Base-by-base conservation (phyloP, 2,113 vertebrate species). In the Lasiurus cinereus region DNA sequence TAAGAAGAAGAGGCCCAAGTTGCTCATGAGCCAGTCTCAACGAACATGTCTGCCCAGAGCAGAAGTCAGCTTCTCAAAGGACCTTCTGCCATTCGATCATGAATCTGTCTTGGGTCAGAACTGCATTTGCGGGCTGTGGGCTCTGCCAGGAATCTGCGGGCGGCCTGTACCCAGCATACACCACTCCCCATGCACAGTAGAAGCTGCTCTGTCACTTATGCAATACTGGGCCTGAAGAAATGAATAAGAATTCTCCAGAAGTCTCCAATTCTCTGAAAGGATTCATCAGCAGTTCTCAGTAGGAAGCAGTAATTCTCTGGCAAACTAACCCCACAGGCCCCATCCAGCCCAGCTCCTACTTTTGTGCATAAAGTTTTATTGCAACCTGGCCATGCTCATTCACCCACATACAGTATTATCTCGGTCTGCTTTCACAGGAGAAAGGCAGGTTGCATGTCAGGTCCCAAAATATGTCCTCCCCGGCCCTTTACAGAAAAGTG, bases 341-440 rank as follows among this genome's bases (percentile, higher is more conserved):
- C 92, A 80, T 77, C 73, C 31, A 74, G 62, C 69, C 54, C 10
- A 29, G 33, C 3, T 3, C 8, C 33, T 83, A 10, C n/a, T 82
- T 93, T 92, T 78, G 21, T 92, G 94, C 94, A 86, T 64, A 91
- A 96, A 74, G 27, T 80, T 87, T 90, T 66, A 84, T 87, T 33
- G 43, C 59, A 83, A 86, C 33, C 70, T 12, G 73, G 8, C 78
- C 54, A 77, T 56, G 48, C 27, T 85, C 39, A 33, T 33, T 88
- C 36, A 48, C 73, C 56, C 21, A 24, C 14, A 13, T 33, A 56
- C 18, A 56, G 54, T 5, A 14, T 72, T 43, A 29, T 73, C 74
- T 59, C 4, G 4, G 29, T 59, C 36, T 59, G n/a, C 5, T 77
- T 72, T 91, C 46, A 72, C 1, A 5, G 52, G 50, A 19, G 9